Percentiles rank a stretch among this genome's conserved stretches.
These are phyloP conservation scores for Eristalis pertinax DNA, from an alignment of 2,888 invertebrate species.

Conservation along the genomic window DNA sequence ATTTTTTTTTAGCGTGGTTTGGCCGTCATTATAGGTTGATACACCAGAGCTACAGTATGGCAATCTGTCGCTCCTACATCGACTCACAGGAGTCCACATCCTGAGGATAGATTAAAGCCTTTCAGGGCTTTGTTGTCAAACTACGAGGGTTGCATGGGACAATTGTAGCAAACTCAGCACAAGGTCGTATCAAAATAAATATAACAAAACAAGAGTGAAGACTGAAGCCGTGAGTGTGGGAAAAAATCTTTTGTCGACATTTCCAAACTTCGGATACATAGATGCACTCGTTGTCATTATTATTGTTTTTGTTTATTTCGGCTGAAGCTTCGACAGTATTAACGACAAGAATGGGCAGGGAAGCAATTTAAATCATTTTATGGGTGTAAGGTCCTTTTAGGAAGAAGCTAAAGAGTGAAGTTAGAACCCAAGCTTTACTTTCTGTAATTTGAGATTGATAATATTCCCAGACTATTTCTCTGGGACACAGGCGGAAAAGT, in stretches of 20 bases:
- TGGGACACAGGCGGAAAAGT: too few species aligned
- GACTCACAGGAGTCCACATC: constrained; percentile 28
- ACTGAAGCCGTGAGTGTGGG: not conserved
- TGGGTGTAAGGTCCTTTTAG: too few species aligned
- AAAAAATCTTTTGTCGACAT: not conserved
- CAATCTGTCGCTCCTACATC: constrained; percentile 3
- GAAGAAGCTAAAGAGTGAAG: too few species aligned
- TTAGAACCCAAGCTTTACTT: too few species aligned
- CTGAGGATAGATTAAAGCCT: constrained; percentile 7
- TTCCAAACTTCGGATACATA: not conserved
- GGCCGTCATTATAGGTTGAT: constrained; percentile 22
- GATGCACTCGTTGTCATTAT: not conserved
- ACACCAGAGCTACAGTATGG: constrained; percentile 13
- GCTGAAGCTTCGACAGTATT: not conserved
- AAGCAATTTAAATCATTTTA: not conserved
- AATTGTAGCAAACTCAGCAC: constrained; percentile 42
- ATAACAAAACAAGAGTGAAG: not conserved
- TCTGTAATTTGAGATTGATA: too few species aligned
- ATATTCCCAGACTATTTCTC: too few species aligned
- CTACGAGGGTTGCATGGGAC: not conserved
- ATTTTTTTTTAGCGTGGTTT: not conserved
- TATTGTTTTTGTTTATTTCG: not conserved
- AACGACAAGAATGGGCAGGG: not conserved
- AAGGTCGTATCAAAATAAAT: constrained; percentile 1
- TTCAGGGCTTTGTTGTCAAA: not conserved